phyloP scores from a whole-genome alignment of 2,888 invertebrate species.

The Gymnoscelis rufifasciata region DNA sequence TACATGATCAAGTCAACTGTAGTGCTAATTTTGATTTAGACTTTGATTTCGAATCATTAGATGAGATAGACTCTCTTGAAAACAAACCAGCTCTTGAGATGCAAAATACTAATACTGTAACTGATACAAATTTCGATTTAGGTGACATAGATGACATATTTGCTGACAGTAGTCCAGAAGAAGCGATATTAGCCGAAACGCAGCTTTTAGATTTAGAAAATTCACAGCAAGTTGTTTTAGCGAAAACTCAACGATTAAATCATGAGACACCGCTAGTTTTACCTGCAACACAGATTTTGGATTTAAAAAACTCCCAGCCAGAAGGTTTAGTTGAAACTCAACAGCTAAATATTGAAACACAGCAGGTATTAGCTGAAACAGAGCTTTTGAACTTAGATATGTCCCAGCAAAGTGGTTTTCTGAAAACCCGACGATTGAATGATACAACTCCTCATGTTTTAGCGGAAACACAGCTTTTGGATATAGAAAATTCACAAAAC shows the following conservation, averaged over 20 bases:
- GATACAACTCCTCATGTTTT: background rate
- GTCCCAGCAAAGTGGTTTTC: background rate
- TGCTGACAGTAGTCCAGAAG: conserved; percentile 39
- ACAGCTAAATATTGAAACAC: background rate
- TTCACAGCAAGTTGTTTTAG: background rate
- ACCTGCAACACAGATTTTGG: background rate
- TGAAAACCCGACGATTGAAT: background rate
- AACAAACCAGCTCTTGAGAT: conserved; percentile 17
- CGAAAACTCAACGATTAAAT: background rate
- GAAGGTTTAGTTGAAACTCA: background rate
- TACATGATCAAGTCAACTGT: conserved; percentile 21
- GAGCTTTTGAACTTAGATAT: background rate
- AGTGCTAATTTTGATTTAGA: conserved; percentile 36
- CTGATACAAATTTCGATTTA: conserved; percentile 59
- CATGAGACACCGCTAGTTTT: background rate
- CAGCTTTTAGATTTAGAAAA: background rate
- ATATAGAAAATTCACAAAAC: background rate
- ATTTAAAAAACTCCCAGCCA: background rate
- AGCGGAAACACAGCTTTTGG: background rate
- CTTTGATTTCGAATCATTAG: conserved; percentile 41
- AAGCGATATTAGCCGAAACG: conserved; percentile 11
- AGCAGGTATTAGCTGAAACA: background rate
- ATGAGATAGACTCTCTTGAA: conserved; percentile 26
- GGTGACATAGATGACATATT: conserved; percentile 70
- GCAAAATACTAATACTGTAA: conserved; percentile 13